These are phyloP conservation scores for Syngnathus typhle DNA, from an alignment of 2,113 vertebrate genomes.

Conservation along the genomic window DNA sequence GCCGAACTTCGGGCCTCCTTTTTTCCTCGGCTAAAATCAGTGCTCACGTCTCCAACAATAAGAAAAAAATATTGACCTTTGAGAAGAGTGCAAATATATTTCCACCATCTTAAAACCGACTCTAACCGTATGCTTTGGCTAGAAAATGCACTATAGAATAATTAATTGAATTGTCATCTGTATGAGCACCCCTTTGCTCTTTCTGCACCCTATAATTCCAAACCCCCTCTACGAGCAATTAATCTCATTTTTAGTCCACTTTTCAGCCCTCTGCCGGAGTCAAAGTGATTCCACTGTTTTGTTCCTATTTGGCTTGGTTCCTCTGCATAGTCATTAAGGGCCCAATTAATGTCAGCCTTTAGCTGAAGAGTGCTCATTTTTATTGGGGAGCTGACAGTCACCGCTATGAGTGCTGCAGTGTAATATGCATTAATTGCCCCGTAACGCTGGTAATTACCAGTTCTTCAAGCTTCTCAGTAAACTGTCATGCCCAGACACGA, in stretches of 20 bases:
- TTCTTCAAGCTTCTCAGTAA: slow-evolving; percentile 99
- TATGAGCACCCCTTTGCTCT: slow-evolving; percentile 88
- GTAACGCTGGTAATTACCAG: slow-evolving; percentile 99
- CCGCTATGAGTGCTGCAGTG: slow-evolving; percentile 99
- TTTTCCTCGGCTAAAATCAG: too few species aligned
- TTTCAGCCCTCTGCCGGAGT: slow-evolving; percentile 97
- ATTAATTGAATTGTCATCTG: slow-evolving; percentile 92
- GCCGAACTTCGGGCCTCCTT: too few species aligned
- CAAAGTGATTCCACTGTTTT: slow-evolving; percentile 99
- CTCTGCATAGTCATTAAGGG: slow-evolving; percentile 99
- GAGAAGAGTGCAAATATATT: too few species aligned
- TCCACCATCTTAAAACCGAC: not conserved
- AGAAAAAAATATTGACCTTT: too few species aligned
- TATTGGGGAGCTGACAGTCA: slow-evolving; percentile 99
- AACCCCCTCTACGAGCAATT: slow-evolving; percentile 97
- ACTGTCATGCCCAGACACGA: slow-evolving; percentile 99
- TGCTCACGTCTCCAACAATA: too few species aligned
- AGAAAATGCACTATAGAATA: slow-evolving; percentile 75
- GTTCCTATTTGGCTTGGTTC: slow-evolving; percentile 99
- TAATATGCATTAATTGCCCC: slow-evolving; percentile 99
- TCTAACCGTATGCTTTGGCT: slow-evolving; percentile 77
- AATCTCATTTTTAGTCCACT: slow-evolving; percentile 99
- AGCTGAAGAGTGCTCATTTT: slow-evolving; percentile 99
- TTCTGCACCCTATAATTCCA: slow-evolving; percentile 98
- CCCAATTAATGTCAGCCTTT: slow-evolving; percentile 99